phyloP scores from a whole-genome alignment of 2,797 vertebrate species.

The Microchirus variegatus region DNA sequence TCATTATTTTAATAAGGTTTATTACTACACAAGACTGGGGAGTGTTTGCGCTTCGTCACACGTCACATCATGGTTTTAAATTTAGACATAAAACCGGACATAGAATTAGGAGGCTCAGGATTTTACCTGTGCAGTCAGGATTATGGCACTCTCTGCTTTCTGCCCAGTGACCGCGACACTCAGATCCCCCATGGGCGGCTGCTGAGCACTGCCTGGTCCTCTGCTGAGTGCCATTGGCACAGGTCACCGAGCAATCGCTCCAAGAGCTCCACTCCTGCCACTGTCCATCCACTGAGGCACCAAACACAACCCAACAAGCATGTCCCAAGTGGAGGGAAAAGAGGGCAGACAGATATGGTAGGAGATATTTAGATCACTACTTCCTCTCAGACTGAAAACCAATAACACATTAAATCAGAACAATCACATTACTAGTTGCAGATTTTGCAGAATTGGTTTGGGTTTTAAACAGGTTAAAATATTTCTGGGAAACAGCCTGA shows the following conservation, averaged over 20 bases:
- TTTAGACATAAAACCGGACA: constrained; percentile 67
- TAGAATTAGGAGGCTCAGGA: constrained; percentile 71
- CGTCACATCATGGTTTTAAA: constrained; percentile 54
- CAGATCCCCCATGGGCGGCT: constrained; percentile 95
- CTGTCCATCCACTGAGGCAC: constrained; percentile 93
- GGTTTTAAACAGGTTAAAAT: constrained; percentile 13
- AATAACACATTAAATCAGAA: constrained; percentile 47
- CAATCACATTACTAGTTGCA: constrained; percentile 20
- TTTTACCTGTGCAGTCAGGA: constrained; percentile 95
- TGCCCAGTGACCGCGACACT: constrained; percentile 98
- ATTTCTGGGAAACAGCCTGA: constrained; percentile 2
- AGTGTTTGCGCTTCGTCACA: constrained; percentile 2
- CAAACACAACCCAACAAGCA: constrained; percentile 74
- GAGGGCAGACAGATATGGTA: constrained; percentile 70
- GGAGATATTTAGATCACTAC: constrained; percentile 74
- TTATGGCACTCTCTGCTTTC: constrained; percentile 98
- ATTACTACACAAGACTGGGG: constrained; percentile 6
- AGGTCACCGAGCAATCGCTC: constrained; percentile 98
- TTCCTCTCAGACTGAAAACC: constrained; percentile 58
- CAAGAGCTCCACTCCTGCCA: constrained; percentile 99
- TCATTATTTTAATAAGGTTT: constrained; percentile 13
- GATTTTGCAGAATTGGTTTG: constrained; percentile 15
- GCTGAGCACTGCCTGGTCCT: constrained; percentile 95
- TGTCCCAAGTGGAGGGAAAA: constrained; percentile 65
- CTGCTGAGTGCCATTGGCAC: constrained; percentile 98